Conservation (phyloP, 2,113 vertebrate species). For the Elephantulus edwardii region DNA sequence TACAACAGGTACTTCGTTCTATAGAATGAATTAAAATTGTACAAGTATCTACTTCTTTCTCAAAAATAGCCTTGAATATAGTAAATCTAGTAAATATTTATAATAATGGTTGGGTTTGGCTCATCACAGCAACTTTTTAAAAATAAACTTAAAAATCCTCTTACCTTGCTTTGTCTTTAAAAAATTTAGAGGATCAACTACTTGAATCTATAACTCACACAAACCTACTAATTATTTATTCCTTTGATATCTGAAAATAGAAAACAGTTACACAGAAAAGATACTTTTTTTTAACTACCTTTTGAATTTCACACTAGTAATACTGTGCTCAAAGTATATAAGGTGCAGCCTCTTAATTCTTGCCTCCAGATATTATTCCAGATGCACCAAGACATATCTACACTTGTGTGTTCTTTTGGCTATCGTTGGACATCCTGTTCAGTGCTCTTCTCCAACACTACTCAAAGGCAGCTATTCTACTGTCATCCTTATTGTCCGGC, state of each 20-base stretch:
- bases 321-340: too few species aligned
- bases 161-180: constrained; percentile 24
- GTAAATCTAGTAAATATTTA: neutral
- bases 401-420: too few species aligned
- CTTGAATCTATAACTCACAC: neutral
- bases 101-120: neutral
- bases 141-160: neutral
- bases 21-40: constrained; percentile 4
- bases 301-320: too few species aligned
- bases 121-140: neutral
- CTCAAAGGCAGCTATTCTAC: too few species aligned
- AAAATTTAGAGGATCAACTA: neutral
- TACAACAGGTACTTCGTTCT: neutral
- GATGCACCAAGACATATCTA: too few species aligned
- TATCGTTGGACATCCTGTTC: too few species aligned
- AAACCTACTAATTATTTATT: neutral
- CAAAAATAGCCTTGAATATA: neutral
- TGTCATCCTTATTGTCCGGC: too few species aligned
- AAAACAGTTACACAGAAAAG: neutral
- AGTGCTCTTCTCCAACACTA: too few species aligned
- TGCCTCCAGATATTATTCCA: too few species aligned
- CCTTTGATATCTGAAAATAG: neutral
- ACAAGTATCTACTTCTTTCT: neutral
- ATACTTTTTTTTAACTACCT: too few species aligned
- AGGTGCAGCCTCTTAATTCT: too few species aligned